Evolutionary conservation across 2,797 vertebrate genomes (phyloP).

Genomic region (Molossus alvarezi): DNA sequence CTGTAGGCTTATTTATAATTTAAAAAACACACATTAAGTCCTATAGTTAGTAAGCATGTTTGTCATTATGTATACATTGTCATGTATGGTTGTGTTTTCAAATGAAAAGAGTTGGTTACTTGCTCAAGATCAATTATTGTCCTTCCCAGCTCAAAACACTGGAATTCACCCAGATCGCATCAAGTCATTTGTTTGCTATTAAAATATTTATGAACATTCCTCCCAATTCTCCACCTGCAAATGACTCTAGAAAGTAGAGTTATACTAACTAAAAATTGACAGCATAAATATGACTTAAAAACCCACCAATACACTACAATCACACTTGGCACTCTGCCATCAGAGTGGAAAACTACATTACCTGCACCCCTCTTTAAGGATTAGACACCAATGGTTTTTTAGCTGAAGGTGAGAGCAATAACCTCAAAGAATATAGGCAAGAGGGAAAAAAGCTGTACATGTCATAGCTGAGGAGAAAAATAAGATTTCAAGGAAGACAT

Average conservation of each 20-base stretch:
- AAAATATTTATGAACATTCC: conserved; percentile 25
- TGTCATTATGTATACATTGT: not conserved
- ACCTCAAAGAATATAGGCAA: conserved; percentile 7
- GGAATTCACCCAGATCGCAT: conserved; percentile 20
- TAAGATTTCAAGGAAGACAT: not conserved
- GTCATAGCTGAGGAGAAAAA: not conserved
- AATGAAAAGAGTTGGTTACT: conserved; percentile 12
- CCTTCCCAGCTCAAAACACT: conserved; percentile 6
- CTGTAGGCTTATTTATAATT: conserved; percentile 1
- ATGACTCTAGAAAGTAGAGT: conserved; percentile 29
- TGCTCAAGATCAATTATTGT: not conserved
- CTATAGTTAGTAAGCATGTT: not conserved
- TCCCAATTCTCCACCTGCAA: not conserved
- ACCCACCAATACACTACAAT: not conserved
- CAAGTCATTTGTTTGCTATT: conserved; percentile 50
- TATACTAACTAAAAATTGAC: conserved; percentile 21
- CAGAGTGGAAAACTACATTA: not conserved
- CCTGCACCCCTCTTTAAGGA: not conserved
- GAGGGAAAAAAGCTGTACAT: not conserved
- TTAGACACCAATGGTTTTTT: not conserved
- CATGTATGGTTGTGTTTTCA: conserved; percentile 38
- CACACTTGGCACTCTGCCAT: not conserved
- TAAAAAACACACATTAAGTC: not conserved
- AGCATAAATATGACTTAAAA: not conserved
- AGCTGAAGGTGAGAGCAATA: not conserved